phyloP scores from a whole-genome alignment of 2,888 invertebrate species.

The Merodon equestris region DNA sequence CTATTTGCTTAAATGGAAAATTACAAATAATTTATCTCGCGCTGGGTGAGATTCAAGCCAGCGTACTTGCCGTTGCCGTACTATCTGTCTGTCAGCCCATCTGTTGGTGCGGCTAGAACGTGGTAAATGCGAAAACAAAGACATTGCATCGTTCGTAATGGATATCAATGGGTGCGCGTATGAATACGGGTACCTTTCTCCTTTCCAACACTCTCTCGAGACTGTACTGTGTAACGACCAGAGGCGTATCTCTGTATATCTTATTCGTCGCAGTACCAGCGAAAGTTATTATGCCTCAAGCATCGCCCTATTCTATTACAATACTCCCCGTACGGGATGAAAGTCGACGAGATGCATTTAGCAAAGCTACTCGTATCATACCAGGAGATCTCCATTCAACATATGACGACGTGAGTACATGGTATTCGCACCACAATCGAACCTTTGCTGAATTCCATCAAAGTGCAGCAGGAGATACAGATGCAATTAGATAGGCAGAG shows the following conservation, averaged over 20 bases:
- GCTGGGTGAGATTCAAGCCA: too few relatives aligned
- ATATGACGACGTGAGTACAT: background rate
- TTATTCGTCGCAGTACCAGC: background rate
- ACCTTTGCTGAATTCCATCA: conserved; percentile 2
- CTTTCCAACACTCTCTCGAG: conserved; percentile 5
- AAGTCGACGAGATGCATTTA: conserved; percentile 25
- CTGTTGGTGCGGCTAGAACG: too few relatives aligned
- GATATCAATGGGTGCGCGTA: background rate
- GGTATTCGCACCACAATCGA: conserved; percentile 17
- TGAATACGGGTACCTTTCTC: conserved; percentile 24
- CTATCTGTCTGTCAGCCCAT: too few relatives aligned
- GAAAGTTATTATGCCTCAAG: conserved; percentile 28
- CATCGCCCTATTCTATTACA: conserved; percentile 1
- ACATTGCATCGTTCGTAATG: too few relatives aligned
- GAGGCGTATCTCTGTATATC: too few relatives aligned
- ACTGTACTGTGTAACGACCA: too few relatives aligned
- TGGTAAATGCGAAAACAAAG: too few relatives aligned
- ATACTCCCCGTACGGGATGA: too few relatives aligned
- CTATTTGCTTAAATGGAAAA: conserved; percentile 50
- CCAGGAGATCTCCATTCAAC: conserved; percentile 11
- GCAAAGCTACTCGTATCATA: conserved; percentile 8
- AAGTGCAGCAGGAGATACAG: background rate
- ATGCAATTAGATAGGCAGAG: conserved; percentile 25
- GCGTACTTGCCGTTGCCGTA: background rate
- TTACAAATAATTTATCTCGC: conserved; percentile 50